Base-by-base conservation (phyloP, 2,888 invertebrate genomes). In the Pristionchus arcanus region DNA sequence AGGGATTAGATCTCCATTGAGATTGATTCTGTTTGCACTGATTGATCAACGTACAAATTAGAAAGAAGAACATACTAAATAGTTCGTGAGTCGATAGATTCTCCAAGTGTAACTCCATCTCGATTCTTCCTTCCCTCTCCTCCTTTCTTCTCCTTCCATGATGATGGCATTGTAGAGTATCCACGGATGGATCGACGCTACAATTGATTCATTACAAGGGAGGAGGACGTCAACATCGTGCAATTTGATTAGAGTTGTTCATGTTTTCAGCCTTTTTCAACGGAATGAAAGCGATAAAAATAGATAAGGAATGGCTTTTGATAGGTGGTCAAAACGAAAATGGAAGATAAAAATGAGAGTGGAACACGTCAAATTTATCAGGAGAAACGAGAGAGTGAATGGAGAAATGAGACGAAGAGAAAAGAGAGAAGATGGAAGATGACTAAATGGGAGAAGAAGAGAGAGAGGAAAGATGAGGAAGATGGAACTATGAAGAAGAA, bases 151-250 rank as follows among this genome's bases (percentile, higher is more conserved):
- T 74, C 74, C 37, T 74, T 55, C 85, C 59, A 85, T 21, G 59
- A 59, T 13, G 63, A 37, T 31, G 85, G 85, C 85, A 85, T 85
- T 15, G 85, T 85, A 21, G 85, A 85, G 34, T 85, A 85, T 37
- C 85, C 85, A 59, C 85, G 55, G 59, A 42, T 28, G 2, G 81
- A 53, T 15, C 53, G 49, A 42, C 53, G 81, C 81, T 74, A 31
- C 16, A 74, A 74, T 59, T 59, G 21, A 59, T 25, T 59, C 21
- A 21, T 9, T 5, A 21, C 16, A 9, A 71, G 31, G 28, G 21
- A 68, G 66, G 66, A 66, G 66, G 28, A 66, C 19, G 59, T 59
- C 28, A 66, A 66, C 66, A 21, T 15, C 66, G 28, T 28, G 28
- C n/a, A 66, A n/a, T 66, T 66, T 66, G 28, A 66, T 66, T 74